Conservation (phyloP, 2,797 vertebrate species). For the Myotis myotis region DNA sequence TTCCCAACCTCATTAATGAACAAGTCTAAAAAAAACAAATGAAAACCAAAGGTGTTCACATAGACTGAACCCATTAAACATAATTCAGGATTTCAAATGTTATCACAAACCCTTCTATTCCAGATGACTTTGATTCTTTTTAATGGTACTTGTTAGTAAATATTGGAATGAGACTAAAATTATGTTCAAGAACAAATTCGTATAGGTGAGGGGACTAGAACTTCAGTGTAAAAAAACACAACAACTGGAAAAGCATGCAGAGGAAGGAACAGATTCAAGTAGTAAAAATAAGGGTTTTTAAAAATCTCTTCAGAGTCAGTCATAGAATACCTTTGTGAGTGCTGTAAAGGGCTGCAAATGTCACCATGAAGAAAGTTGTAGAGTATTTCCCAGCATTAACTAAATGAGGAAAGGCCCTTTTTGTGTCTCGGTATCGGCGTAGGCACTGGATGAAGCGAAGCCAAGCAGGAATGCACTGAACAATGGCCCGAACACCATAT, state of each 20-base stretch:
- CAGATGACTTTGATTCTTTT: constrained; percentile 12
- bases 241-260: constrained; percentile 3
- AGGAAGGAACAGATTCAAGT: neutral
- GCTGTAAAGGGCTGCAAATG: constrained; percentile 94
- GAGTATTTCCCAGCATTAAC: constrained; percentile 99
- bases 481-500: constrained; percentile 96
- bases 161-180: constrained; percentile 26
- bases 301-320: neutral
- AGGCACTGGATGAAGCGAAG: constrained; percentile 99
- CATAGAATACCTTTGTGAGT: constrained; percentile 92
- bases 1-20: constrained; percentile 70
- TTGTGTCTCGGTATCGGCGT: constrained; percentile 97
- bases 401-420: constrained; percentile 96
- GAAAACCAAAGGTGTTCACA: constrained; percentile 47
- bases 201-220: neutral
- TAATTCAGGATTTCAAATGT: constrained; percentile 53
- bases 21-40: constrained; percentile 51
- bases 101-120: constrained; percentile 33
- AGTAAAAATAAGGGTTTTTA: neutral
- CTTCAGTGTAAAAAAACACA: neutral
- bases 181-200: neutral
- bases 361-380: constrained; percentile 98
- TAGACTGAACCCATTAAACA: neutral
- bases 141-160: constrained; percentile 36
- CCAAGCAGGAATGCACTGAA: constrained; percentile 99